phyloP scores from a whole-genome alignment of 1,140 invertebrate genomes.

The Tetramorium parvispinum region DNA sequence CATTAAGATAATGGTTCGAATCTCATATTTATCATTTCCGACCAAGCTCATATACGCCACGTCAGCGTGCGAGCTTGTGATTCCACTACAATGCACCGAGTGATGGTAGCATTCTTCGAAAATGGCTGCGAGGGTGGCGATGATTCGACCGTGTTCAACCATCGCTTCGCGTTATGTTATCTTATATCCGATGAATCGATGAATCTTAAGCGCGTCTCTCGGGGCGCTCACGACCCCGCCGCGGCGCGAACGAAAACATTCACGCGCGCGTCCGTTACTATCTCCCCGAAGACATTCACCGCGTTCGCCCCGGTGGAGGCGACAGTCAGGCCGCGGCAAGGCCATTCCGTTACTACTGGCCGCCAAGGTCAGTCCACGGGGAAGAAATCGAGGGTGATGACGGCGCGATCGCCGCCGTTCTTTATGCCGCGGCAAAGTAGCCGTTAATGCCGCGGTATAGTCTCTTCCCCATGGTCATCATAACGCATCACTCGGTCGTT shows the following conservation, averaged over 20 bases:
- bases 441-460: constrained; percentile 31
- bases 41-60: not conserved
- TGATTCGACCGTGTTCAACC: constrained; percentile 25
- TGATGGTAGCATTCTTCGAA: constrained; percentile 17
- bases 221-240: constrained; percentile 44
- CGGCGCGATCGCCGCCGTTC: constrained; percentile 14
- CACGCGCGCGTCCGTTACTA: constrained; percentile 32
- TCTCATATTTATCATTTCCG: not conserved
- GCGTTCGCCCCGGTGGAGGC: not conserved
- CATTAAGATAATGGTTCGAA: constrained; percentile 20
- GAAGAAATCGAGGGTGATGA: constrained; percentile 60
- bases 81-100: not conserved
- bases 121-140: not conserved
- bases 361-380: constrained; percentile 52
- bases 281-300: constrained; percentile 13
- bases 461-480: not conserved
- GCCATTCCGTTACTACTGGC: constrained; percentile 50
- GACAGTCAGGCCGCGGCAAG: constrained; percentile 26
- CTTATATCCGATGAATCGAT: not conserved
- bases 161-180: not conserved
- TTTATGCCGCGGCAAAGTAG: constrained; percentile 22
- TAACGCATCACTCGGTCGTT: constrained; percentile 43
- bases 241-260: constrained; percentile 43
- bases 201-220: not conserved
- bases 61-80: too few relatives aligned